Evolutionary conservation across 2,113 vertebrate genomes (phyloP), one percentile per base, ranked within the genome.

Genomic region (Protobothrops mucrosquamatus): DNA sequence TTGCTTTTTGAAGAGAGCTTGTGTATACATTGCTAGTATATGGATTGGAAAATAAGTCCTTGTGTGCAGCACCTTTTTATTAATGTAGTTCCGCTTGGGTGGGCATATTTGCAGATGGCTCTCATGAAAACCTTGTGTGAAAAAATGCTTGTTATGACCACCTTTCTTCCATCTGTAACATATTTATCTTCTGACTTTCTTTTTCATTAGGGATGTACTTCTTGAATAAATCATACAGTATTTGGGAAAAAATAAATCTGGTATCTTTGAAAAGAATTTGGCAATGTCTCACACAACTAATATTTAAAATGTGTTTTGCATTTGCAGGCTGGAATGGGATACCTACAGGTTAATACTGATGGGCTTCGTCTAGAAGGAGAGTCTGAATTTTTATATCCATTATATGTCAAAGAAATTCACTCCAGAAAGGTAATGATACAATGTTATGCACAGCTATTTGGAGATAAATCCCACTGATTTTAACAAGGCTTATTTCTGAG

Each of bases 361-460:
- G 99, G 99, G 4, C 98, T 99, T 90, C 98, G 97, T 92, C 96
- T 99, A 93, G 98, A 99, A n/a, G 99, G 99, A 54, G 99, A 99
- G 93, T 99, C 99, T 0, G 99, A 99, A 95, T 99, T 99, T 95
- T 98, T 99, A 52, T 98, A 98, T 92, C 99, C 99, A 0, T 95
- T 99, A 92, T 99, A 99, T 92, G 99, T 98, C 96, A 97, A 99
- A 97, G 99, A 99, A 98, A 98, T 99, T 95, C 98, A 98, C 97
- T 99, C 99, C 51, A 98, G 99, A 98, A 97, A 98, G 97, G 99
- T 99, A 92, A 51, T 85, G 85, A 74, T 93, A 20, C 24, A 90
- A 74, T 48, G 55, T 12, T 92, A 24, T 29, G 22, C 23, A n/a
- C 51, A 74, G 26, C 55, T 1, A 3, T 69, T 52, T 74, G 92